Evolutionary conservation across 2,888 invertebrate genomes (phyloP).

Genomic region (Spatulosminthurus flaviceps): DNA sequence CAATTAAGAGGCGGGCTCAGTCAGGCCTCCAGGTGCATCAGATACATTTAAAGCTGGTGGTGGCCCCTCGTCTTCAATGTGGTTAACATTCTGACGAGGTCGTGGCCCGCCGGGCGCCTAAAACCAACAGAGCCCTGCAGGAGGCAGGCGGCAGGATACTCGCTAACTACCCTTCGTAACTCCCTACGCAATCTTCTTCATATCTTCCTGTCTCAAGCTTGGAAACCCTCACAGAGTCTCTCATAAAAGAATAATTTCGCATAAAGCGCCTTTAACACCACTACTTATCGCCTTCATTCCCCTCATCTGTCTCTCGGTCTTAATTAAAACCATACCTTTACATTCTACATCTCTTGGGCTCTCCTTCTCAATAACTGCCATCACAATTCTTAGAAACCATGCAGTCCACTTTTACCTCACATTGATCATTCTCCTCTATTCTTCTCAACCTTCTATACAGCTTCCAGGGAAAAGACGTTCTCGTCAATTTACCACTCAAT

Average conservation of each 20-base stretch:
- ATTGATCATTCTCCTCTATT: background rate
- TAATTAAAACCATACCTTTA: constrained; percentile 35
- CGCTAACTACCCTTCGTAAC: constrained; percentile 37
- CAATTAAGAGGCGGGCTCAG: constrained; percentile 57
- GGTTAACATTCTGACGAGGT: constrained; percentile 58
- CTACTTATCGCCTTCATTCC: constrained; percentile 45
- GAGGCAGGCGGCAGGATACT: constrained; percentile 56
- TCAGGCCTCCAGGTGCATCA: constrained; percentile 38
- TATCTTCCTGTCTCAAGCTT: background rate
- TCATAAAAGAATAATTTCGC: constrained; percentile 34
- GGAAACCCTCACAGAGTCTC: background rate
- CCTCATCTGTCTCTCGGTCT: constrained; percentile 46
- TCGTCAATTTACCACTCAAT: constrained; percentile 34
- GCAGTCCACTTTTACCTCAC: constrained; percentile 23
- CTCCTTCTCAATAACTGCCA: background rate
- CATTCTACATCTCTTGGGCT: constrained; percentile 24
- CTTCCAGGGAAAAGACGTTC: constrained; percentile 12
- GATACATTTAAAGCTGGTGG: constrained; percentile 32
- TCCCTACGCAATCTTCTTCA: constrained; percentile 3
- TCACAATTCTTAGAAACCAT: constrained; percentile 34
- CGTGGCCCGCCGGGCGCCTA: constrained; percentile 61
- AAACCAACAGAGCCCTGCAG: constrained; percentile 60
- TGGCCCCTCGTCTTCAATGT: constrained; percentile 46
- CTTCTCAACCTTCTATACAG: background rate
- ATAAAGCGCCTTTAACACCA: constrained; percentile 39